Evolutionary conservation across 2,888 invertebrate species (phyloP).

Genomic region (Aleiodes leptofemur): DNA sequence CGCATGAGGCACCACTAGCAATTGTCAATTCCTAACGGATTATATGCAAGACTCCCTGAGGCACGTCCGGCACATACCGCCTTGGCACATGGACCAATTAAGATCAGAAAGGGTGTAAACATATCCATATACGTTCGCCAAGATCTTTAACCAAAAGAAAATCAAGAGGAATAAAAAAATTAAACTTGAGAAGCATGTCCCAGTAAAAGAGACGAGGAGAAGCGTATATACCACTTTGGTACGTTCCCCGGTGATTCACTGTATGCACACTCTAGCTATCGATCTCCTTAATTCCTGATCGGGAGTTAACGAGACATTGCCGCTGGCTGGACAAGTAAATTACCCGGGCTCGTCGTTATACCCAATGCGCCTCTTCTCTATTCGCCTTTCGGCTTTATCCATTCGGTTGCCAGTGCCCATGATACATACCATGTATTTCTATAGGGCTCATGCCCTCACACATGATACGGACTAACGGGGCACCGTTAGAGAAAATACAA

Average conservation of each 20-base stretch:
- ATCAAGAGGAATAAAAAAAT: not conserved
- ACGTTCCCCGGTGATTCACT: constrained; percentile 52
- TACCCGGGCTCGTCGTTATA: constrained; percentile 60
- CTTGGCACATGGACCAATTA: constrained; percentile 47
- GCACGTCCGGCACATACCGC: constrained; percentile 60
- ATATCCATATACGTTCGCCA: constrained; percentile 57
- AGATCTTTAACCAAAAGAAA: not conserved
- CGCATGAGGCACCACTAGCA: constrained; percentile 36
- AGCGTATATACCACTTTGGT: constrained; percentile 14
- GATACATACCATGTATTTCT: constrained; percentile 41
- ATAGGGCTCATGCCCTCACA: constrained; percentile 45
- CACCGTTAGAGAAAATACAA: constrained; percentile 63
- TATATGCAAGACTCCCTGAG: constrained; percentile 39
- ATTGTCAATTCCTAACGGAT: constrained; percentile 70
- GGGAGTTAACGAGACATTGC: constrained; percentile 72
- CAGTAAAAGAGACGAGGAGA: constrained; percentile 38
- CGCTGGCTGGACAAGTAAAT: constrained; percentile 72
- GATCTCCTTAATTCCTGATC: constrained; percentile 71
- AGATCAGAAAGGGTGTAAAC: constrained; percentile 44
- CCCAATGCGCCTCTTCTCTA: constrained; percentile 33
- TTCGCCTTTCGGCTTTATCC: constrained; percentile 40
- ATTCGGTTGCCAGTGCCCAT: constrained; percentile 37
- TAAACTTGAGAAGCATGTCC: constrained; percentile 30
- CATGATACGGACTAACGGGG: constrained; percentile 63
- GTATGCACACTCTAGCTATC: constrained; percentile 56